A percentile compares a stretch with the other conserved stretches of the same genome.
phyloP scores from a whole-genome alignment of 2,113 vertebrate genomes.

The Sander vitreus region DNA sequence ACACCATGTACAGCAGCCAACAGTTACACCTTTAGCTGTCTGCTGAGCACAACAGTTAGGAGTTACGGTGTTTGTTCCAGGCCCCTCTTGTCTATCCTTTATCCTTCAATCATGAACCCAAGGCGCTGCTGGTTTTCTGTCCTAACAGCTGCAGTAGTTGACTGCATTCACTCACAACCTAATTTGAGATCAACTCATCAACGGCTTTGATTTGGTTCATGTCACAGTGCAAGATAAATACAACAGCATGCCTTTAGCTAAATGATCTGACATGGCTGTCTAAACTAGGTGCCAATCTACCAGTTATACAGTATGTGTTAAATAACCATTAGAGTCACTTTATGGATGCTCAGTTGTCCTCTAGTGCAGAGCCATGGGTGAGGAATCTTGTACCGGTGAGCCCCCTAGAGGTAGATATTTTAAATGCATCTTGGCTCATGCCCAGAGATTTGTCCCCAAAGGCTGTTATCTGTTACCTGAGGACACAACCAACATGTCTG shows the following conservation, averaged over 20 bases:
- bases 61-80: neutral
- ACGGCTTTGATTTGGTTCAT: neutral
- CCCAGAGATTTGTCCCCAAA: neutral
- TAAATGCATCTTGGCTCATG: slow-evolving; percentile 36
- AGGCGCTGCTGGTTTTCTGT: slow-evolving; percentile 20
- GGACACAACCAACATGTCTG: slow-evolving; percentile 20
- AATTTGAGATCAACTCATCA: neutral
- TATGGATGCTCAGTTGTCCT: neutral
- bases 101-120: neutral
- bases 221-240: neutral
- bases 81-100: slow-evolving; percentile 14
- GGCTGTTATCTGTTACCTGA: slow-evolving; percentile 15
- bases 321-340: slow-evolving; percentile 30
- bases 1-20: neutral
- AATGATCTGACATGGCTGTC: neutral
- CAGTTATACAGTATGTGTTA: neutral
- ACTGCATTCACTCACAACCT: slow-evolving; percentile 2
- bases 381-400: slow-evolving; percentile 53
- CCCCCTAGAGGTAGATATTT: slow-evolving; percentile 62
- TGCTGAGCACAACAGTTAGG: neutral
- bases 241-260: neutral
- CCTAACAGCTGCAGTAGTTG: neutral
- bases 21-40: neutral
- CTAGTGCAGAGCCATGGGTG: neutral
- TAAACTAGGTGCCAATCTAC: no score